Percentiles rank a stretch among this genome's conserved stretches.
Evolutionary conservation across 2,113 vertebrate genomes (phyloP).

Genomic region (Chionis minor): DNA sequence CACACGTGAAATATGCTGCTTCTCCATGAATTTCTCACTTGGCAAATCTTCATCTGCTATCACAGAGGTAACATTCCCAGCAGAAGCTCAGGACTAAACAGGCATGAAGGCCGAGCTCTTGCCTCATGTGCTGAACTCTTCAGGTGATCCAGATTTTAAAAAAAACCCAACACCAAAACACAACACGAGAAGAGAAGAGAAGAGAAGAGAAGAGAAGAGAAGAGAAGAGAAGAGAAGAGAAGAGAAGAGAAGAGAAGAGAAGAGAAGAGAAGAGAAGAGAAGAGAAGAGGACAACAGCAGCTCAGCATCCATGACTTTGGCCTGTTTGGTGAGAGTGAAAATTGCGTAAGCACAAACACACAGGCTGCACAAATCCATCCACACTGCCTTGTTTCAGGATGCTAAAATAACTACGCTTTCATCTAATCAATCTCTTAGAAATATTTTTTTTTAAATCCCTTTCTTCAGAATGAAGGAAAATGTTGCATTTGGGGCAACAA

Average conservation of each 20-base stretch:
- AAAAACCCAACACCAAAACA: not conserved
- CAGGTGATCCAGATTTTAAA: not conserved
- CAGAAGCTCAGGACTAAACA: not conserved
- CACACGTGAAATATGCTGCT: not conserved
- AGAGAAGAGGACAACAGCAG: not conserved
- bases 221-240: no score
- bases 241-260: no score
- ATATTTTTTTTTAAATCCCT: not conserved
- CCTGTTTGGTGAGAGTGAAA: not conserved
- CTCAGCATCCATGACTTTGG: not conserved
- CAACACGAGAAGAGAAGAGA: not conserved
- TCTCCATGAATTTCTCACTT: not conserved
- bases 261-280: no score
- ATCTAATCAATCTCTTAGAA: not conserved
- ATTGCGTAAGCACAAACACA: not conserved
- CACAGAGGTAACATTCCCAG: not conserved
- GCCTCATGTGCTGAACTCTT: not conserved
- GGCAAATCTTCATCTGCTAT: not conserved
- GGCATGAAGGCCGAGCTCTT: not conserved
- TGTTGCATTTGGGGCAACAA: not conserved
- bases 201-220: not conserved
- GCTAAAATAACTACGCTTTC: not conserved
- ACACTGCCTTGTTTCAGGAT: not conserved
- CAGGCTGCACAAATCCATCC: not conserved
- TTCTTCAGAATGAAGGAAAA: not conserved